These are phyloP conservation scores for Melanotaenia boesemani DNA, from an alignment of 2,797 vertebrate species.

Conservation along the genomic window DNA sequence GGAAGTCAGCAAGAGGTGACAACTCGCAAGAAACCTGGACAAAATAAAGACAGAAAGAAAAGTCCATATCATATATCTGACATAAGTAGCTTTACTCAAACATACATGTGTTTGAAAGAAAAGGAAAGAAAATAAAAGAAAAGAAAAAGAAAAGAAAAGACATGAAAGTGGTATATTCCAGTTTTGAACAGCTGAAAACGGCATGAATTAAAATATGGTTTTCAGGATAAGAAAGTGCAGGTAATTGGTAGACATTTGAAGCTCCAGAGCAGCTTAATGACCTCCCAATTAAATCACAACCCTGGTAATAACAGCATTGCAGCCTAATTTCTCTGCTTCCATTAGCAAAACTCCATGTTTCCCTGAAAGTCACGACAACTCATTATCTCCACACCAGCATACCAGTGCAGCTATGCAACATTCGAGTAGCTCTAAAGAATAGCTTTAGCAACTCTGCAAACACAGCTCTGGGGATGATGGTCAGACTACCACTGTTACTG, in stretches of 20 bases:
- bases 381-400: constrained; percentile 44
- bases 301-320: constrained; percentile 46
- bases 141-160: not conserved
- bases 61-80: constrained; percentile 7
- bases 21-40: constrained; percentile 42
- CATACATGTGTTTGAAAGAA: not conserved
- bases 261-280: constrained; percentile 39
- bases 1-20: not conserved
- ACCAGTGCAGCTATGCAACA: not conserved
- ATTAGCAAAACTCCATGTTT: constrained; percentile 33
- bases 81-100: not conserved
- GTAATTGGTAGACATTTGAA: constrained; percentile 57
- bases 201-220: constrained; percentile 49
- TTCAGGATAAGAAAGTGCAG: constrained; percentile 28
- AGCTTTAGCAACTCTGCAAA: not conserved
- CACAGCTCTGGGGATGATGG: not conserved
- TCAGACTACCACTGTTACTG: not conserved
- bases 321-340: constrained; percentile 44
- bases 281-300: constrained; percentile 56
- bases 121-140: not conserved
- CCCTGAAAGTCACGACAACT: constrained; percentile 25
- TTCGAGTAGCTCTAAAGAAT: not conserved
- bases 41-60: constrained; percentile 37
- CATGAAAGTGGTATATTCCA: not conserved
- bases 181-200: constrained; percentile 16